Evolutionary conservation across 1,140 invertebrate species (phyloP).

Genomic region (Papilio polytes): DNA sequence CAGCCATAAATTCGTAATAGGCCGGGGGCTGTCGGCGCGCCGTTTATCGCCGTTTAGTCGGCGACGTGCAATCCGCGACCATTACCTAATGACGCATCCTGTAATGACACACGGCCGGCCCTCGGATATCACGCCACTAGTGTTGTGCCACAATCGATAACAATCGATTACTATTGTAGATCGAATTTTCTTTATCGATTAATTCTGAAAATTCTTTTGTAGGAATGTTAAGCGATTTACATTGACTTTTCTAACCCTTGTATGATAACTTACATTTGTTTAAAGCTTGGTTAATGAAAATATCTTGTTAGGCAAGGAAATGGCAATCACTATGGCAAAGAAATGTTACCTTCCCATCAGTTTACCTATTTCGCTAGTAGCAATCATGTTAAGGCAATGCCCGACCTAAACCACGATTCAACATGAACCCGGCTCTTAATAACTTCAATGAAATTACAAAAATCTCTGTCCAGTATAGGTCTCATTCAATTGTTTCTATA

Average conservation of each 20-base stretch:
- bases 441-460: conserved; percentile 30
- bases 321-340: background rate
- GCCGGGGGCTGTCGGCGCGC: conserved; percentile 54
- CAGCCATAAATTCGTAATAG: conserved; percentile 66
- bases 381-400: conserved; percentile 9
- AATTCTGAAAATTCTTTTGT: background rate
- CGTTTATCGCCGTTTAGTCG: conserved; percentile 77
- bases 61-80: conserved; percentile 64
- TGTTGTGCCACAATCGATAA: conserved; percentile 14
- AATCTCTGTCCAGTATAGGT: conserved; percentile 35
- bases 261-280: background rate
- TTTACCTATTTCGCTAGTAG: conserved; percentile 5
- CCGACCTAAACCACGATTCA: conserved; percentile 27
- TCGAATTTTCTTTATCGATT: background rate
- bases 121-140: conserved; percentile 17
- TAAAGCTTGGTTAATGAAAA: background rate
- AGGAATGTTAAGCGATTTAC: background rate
- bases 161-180: background rate
- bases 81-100: conserved; percentile 72
- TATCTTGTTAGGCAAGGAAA: background rate
- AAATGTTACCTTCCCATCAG: background rate
- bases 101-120: conserved; percentile 55
- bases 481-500: conserved; percentile 30
- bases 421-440: conserved; percentile 31
- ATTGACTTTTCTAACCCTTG: too few relatives aligned